Evolutionary conservation across 2,797 vertebrate species (phyloP), one percentile per base, ranked within the genome.

Genomic region (Gymnopithys bicolor): DNA sequence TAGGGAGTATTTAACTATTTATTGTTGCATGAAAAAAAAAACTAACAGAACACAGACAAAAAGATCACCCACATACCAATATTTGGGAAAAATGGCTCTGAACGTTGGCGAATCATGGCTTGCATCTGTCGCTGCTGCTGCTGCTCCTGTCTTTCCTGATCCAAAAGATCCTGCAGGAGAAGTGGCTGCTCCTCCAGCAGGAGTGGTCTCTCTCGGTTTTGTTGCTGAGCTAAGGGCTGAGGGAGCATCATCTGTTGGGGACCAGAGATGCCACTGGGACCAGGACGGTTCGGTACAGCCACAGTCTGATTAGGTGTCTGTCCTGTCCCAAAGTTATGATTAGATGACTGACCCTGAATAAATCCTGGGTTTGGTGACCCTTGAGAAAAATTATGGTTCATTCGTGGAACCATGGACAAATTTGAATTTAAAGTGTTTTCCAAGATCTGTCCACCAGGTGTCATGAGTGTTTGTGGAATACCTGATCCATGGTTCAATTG

Each of bases 51-150:
- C 11, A n/a, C 30, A n/a, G 9, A 48, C 19, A 64, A 73, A 77
- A 2, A 67, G 15, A 52, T 66, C 49, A 52, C 22, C 70, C 73
- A 76, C 98, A 76, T 99, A 99, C 99, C 99, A 55, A 99, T 99
- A 92, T 99, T 99, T 28, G 99, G 99, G 95, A 99, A 99, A 97
- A 99, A 99, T 0, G 99, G 98, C 87, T 99, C 99, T 1, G 99
- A 99, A 13, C 99, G 99, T 55, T 99, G 99, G 39, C 99, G 98
- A 94, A 99, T 99, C 99, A 99, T 99, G 81, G 99, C 99, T 95
- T 99, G 99, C 99, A 99, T 99, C 96, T 99, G 99, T 66, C 99
- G 98, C 89, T 99, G 99, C 94, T 99, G 99, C 95, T 99, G 99
- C 92, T 99, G 99, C 87, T 99, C 99, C 86, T 99, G 99, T 67